A percentile compares a stretch with the other conserved stretches of the same genome.
Evolutionary conservation across 2,888 invertebrate species (phyloP).

Genomic region (Lumbricus terrestris): DNA sequence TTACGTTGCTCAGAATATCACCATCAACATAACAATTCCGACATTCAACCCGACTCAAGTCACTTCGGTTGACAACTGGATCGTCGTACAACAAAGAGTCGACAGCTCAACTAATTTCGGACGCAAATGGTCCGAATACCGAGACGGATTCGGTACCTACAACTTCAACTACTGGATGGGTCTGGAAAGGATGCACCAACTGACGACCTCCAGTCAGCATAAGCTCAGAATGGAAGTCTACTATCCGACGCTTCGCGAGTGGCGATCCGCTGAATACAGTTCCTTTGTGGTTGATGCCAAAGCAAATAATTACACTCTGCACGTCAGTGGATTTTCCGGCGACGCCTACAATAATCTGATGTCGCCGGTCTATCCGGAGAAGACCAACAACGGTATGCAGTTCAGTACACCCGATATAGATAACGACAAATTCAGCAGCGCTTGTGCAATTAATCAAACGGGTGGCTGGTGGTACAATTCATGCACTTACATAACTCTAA

Average conservation of each 20-base stretch:
- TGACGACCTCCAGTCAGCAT: neutral
- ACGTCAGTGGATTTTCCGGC: neutral
- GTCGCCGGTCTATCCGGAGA: neutral
- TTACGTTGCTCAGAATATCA: neutral
- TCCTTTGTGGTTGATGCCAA: neutral
- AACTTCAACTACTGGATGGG: neutral
- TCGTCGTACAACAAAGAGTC: constrained; percentile 3
- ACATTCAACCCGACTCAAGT: neutral
- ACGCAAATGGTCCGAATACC: neutral
- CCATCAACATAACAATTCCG: neutral
- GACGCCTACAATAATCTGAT: neutral
- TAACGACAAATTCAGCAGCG: neutral
- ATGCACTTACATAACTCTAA: neutral
- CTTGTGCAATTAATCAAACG: neutral
- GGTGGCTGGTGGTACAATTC: neutral
- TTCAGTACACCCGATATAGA: neutral
- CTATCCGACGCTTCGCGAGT: neutral
- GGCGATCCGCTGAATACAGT: neutral
- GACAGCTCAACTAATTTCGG: neutral
- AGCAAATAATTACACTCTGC: neutral
- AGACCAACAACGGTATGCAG: neutral
- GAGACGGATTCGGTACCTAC: neutral
- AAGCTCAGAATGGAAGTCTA: neutral
- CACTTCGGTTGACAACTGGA: neutral
- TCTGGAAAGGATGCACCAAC: neutral